Percentiles rank a stretch among this genome's conserved stretches.
Evolutionary conservation across 64 coral and sea anemone species (phyloP).

Genomic region (Acropora tenuis): DNA sequence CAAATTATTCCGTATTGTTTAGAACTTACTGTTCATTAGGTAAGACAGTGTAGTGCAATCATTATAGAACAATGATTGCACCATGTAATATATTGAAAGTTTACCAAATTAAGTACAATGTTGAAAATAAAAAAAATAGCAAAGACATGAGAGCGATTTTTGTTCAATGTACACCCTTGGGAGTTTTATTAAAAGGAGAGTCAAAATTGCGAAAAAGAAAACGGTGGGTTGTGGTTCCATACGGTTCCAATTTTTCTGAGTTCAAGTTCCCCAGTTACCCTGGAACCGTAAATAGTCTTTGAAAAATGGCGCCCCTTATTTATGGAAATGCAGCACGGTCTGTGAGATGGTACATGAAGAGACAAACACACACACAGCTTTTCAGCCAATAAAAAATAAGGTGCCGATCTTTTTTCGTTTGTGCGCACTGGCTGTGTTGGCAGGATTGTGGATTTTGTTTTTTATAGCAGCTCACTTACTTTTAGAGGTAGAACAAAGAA

Average conservation of each 20-base stretch:
- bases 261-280: neutral
- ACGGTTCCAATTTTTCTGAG: neutral
- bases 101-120: too few species aligned
- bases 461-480: slow-evolving; percentile 55
- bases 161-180: too few species aligned
- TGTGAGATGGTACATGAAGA: neutral
- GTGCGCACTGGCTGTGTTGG: slow-evolving; percentile 10
- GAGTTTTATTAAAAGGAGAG: too few species aligned
- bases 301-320: neutral
- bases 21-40: too few species aligned
- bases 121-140: too few species aligned
- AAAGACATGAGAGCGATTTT: too few species aligned
- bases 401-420: too few species aligned
- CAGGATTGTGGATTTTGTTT: slow-evolving; percentile 49
- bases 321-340: neutral
- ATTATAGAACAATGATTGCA: too few species aligned
- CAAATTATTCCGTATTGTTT: too few species aligned
- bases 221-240: neutral
- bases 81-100: too few species aligned
- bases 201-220: too few species aligned
- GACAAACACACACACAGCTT: neutral
- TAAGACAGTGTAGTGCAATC: neutral
- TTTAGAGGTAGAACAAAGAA: slow-evolving; percentile 60
- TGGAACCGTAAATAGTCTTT: neutral
- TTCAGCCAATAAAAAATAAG: too few species aligned